Evolutionary conservation across 2,888 invertebrate species (phyloP).

Genomic region (Penaeus monodon): DNA sequence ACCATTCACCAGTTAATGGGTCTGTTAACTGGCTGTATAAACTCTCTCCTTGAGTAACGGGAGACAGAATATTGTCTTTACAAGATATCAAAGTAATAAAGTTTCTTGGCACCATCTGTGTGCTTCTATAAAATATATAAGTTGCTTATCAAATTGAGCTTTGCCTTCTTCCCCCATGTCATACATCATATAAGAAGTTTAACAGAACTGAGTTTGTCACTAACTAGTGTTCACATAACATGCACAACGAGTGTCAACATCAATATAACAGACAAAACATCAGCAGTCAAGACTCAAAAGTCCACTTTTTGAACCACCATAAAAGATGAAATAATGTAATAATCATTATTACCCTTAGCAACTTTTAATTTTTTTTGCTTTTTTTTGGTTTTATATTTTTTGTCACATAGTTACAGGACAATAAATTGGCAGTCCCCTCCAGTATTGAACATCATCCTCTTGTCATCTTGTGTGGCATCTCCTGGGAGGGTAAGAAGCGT

Average conservation of each 20-base stretch:
- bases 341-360: slow-evolving; percentile 30
- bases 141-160: slow-evolving; percentile 58
- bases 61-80: slow-evolving; percentile 52
- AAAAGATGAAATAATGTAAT: slow-evolving; percentile 47
- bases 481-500: slow-evolving; percentile 4
- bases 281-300: slow-evolving; percentile 44
- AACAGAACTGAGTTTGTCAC: slow-evolving; percentile 51
- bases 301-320: slow-evolving; percentile 44
- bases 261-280: slow-evolving; percentile 58
- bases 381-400: background rate
- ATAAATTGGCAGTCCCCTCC: slow-evolving; percentile 8
- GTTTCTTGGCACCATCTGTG: slow-evolving; percentile 48
- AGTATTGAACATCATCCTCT: slow-evolving; percentile 17
- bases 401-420: slow-evolving; percentile 26
- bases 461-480: slow-evolving; percentile 21
- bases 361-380: background rate
- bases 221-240: slow-evolving; percentile 58
- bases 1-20: slow-evolving; percentile 21
- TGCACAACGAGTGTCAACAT: slow-evolving; percentile 56
- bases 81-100: slow-evolving; percentile 58
- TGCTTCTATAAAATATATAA: slow-evolving; percentile 58
- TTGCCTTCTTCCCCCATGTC: slow-evolving; percentile 41
- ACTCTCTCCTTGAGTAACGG: slow-evolving; percentile 47
- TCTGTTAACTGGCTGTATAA: slow-evolving; percentile 29
- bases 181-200: slow-evolving; percentile 46